Evolutionary conservation across 2,888 invertebrate species (phyloP), one percentile per base, ranked within the genome.

Genomic region (Belgica antarctica): DNA sequence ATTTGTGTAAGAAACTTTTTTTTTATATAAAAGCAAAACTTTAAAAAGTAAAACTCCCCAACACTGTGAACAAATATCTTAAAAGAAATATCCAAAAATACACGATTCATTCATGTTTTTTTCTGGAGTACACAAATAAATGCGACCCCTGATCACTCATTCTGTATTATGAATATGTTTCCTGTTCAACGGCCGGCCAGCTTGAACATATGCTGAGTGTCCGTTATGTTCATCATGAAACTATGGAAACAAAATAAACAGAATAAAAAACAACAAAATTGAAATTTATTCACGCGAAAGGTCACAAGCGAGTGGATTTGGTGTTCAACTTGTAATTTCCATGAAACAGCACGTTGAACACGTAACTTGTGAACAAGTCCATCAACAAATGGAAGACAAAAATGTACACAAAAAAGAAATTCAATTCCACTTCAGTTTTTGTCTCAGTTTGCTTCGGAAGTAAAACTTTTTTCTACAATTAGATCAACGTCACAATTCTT

Each of bases 171-270:
- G 41, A 41, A 41, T 41, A 41, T 41, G 12, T 41, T n/a, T n/a
- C n/a, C n/a, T 41, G 41, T 41, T 7, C 34, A n/a, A n/a, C 34
- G 34, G 34, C 34, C 34, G 34, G 34, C 34, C 34, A 12, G 34
- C 34, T 7, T 34, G 41, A 2, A 41, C 10, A 5, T 41, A 15
- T 10, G 41, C 15, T 41, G n/a, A n/a, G 3, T 15, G 41, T 12
- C 41, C 41, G 41, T 2, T 10, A n/a, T 52, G 52, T 15, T 52
- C 52, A 22, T 52, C 28, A 41, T 19, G 68, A 31, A 34, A 22
- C 34, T 31, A 68, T 52, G 57, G 68, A 10, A 68, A 68, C 68
- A 19, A n/a, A n/a, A n/a, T n/a, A n/a, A n/a, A n/a, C n/a, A n/a
- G n/a, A n/a, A 15, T 24, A 46, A 65, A 65, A 27, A 68, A 52